These are phyloP conservation scores for Timema podura DNA, from an alignment of 2,888 invertebrate species.

Conservation along the genomic window DNA sequence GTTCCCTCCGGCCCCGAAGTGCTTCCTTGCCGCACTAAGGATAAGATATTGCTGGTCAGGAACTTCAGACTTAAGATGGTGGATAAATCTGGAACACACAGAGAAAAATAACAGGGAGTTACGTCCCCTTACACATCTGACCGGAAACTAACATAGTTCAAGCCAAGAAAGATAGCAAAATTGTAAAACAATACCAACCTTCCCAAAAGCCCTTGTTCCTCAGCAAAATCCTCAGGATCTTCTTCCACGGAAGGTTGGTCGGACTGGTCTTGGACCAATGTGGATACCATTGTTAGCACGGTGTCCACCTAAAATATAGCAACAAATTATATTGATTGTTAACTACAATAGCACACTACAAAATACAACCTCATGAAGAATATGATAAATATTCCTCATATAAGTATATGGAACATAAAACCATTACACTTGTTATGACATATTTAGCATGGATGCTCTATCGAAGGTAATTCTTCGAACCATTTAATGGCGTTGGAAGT, in stretches of 20 bases:
- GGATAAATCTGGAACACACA: constrained; percentile 59
- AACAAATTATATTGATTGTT: not conserved
- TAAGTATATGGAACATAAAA: too few species aligned
- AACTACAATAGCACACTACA: too few species aligned
- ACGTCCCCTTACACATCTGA: constrained; percentile 37
- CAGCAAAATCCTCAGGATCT: constrained; percentile 92
- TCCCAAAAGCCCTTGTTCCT: constrained; percentile 91
- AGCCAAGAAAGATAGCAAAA: not conserved
- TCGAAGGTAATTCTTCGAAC: too few species aligned
- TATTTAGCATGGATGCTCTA: too few species aligned
- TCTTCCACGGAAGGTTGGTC: constrained; percentile 66
- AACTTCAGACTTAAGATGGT: constrained; percentile 73
- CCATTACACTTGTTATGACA: too few species aligned
- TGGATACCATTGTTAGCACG: constrained; percentile 73
- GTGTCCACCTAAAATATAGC: constrained; percentile 59
- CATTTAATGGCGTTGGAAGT: too few species aligned
- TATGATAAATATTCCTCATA: too few species aligned
- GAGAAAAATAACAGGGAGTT: constrained; percentile 31
- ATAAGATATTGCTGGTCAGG: constrained; percentile 89
- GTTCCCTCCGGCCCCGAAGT: constrained; percentile 86
- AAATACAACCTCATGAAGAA: too few species aligned
- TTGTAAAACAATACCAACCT: constrained; percentile 50
- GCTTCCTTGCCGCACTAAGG: constrained; percentile 80
- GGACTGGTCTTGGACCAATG: constrained; percentile 80
- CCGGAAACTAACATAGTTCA: too few species aligned